Evolutionary conservation across 2,888 invertebrate species (phyloP).

Genomic region (Eurois occulta): DNA sequence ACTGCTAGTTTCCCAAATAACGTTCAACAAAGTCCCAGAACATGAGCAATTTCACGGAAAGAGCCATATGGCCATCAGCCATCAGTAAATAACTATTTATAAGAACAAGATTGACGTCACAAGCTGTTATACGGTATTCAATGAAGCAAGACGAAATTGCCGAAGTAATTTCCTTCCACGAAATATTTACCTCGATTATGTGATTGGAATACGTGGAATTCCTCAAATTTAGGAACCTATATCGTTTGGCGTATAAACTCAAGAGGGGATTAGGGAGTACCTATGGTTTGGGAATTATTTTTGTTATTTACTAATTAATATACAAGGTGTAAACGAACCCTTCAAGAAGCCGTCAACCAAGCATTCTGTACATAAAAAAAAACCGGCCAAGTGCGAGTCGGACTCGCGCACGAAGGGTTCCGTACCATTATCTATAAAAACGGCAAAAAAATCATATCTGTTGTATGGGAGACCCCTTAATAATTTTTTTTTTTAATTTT

Average conservation of each 20-base stretch:
- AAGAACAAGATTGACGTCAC: conserved; percentile 34
- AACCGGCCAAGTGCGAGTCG: too few relatives aligned
- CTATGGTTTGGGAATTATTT: not conserved
- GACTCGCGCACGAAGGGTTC: too few relatives aligned
- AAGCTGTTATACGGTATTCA: conserved; percentile 32
- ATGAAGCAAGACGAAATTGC: conserved; percentile 40
- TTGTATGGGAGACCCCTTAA: too few relatives aligned
- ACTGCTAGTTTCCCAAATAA: not conserved
- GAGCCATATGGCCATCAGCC: conserved; percentile 11
- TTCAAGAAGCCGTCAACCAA: not conserved
- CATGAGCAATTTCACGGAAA: conserved; percentile 5
- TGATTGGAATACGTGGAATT: conserved; percentile 54
- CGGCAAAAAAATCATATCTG: too few relatives aligned
- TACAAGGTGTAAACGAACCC: not conserved
- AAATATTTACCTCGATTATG: conserved; percentile 43
- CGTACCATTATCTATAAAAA: too few relatives aligned
- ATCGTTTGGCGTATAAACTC: not conserved
- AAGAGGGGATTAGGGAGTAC: not conserved
- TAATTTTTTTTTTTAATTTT: too few relatives aligned
- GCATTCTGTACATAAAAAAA: too few relatives aligned
- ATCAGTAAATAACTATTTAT: conserved; percentile 29
- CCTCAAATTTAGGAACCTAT: conserved; percentile 27
- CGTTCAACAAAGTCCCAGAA: not conserved
- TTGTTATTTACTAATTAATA: not conserved
- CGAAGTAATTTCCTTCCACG: conserved; percentile 53